A percentile compares a stretch with the other conserved stretches of the same genome.
These are phyloP conservation scores for Lasius fuliginosus DNA, from an alignment of 2,888 invertebrate genomes.

Conservation along the genomic window DNA sequence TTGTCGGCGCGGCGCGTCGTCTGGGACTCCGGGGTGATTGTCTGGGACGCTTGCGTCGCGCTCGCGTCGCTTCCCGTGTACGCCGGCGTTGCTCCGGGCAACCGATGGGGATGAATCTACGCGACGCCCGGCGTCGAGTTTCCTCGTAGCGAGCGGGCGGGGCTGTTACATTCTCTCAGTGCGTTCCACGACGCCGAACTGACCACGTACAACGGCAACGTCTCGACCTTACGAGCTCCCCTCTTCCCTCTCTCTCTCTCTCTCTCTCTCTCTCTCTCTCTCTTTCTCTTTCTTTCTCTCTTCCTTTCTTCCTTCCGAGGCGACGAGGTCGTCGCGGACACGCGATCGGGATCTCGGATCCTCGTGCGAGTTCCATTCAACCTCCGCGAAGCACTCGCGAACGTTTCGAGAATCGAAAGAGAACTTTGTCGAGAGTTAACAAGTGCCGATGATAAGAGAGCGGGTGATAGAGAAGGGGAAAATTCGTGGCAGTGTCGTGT, in stretches of 20 bases:
- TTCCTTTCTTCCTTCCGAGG: conserved; percentile 10
- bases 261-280: background rate
- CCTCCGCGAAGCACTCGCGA: background rate
- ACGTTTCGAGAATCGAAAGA: conserved; percentile 20
- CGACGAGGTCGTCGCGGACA: conserved; percentile 24
- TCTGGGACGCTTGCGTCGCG: conserved; percentile 77
- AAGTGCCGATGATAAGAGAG: conserved; percentile 36
- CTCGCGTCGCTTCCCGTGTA: conserved; percentile 69
- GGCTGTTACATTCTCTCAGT: conserved; percentile 83
- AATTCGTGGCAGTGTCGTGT: conserved; percentile 41
- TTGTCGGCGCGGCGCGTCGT: conserved; percentile 66
- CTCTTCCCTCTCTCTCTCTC: background rate
- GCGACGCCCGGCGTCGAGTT: conserved; percentile 83
- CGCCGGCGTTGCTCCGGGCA: conserved; percentile 82
- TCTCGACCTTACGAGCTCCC: conserved; percentile 32
- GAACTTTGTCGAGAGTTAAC: conserved; percentile 39
- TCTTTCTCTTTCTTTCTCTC: conserved; percentile 16
- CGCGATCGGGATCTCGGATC: conserved; percentile 31
- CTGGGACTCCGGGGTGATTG: conserved; percentile 72
- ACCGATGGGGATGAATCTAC: conserved; percentile 84
- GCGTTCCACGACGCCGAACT: conserved; percentile 82
- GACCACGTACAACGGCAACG: conserved; percentile 80
- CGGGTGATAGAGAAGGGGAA: conserved; percentile 26
- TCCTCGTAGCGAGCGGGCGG: conserved; percentile 83
- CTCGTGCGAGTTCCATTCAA: conserved; percentile 27